These are phyloP conservation scores for Uloborus plumipes DNA, from an alignment of 2,888 invertebrate species.

Conservation along the genomic window DNA sequence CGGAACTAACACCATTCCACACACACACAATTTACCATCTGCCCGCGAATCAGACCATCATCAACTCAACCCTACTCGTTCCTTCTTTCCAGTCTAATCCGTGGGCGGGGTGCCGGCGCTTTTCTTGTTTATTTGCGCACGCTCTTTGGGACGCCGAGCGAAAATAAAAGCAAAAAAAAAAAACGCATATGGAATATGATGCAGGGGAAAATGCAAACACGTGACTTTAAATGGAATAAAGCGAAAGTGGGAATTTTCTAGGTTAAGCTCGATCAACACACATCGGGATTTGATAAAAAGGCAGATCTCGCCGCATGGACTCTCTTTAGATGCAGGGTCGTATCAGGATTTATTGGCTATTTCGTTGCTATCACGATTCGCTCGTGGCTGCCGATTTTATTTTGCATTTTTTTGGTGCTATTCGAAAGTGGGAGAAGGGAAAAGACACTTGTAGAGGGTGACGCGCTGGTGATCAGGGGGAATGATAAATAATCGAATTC, in stretches of 20 bases:
- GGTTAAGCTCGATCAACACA: slow-evolving; percentile 23
- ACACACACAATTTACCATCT: no score
- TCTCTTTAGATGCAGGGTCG: no score
- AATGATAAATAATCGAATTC: no score
- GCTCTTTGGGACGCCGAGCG: not conserved
- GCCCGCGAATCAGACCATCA: not conserved
- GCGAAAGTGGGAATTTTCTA: slow-evolving; percentile 37
- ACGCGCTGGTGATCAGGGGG: no score
- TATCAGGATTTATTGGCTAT: no score
- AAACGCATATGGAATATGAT: not conserved
- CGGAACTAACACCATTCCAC: no score
- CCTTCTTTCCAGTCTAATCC: slow-evolving; percentile 26
- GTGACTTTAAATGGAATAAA: slow-evolving; percentile 48
- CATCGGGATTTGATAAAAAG: not conserved
- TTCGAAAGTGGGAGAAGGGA: no score
- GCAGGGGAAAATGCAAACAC: slow-evolving; percentile 25
- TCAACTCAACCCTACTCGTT: slow-evolving; percentile 27
- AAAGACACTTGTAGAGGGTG: no score
- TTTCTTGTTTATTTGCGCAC: slow-evolving; percentile 9
- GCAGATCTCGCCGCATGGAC: no score
- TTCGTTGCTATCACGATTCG: no score
- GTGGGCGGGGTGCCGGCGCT: slow-evolving; percentile 23
- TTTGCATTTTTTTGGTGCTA: no score
- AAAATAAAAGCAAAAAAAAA: not conserved
- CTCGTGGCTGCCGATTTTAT: no score